Conservation (phyloP, 2,888 invertebrate genomes). For the Euplexia lucipara region DNA sequence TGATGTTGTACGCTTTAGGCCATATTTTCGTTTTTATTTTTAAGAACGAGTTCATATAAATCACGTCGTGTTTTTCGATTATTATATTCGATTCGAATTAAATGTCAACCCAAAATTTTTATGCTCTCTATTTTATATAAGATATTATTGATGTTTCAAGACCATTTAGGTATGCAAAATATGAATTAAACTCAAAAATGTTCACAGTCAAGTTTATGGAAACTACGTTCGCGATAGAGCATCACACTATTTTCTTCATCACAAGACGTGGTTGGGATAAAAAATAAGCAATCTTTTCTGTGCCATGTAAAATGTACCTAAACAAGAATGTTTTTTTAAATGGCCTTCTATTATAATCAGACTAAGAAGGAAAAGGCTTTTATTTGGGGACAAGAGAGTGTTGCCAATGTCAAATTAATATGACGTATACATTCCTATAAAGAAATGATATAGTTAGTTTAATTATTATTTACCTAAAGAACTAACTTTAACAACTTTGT, state of each 20-base stretch:
- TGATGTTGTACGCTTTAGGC: slow-evolving; percentile 54
- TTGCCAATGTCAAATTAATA: slow-evolving; percentile 57
- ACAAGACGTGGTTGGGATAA: slow-evolving; percentile 22
- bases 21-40: slow-evolving; percentile 40
- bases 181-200: slow-evolving; percentile 27
- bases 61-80: slow-evolving; percentile 26
- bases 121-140: slow-evolving; percentile 57
- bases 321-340: slow-evolving; percentile 2
- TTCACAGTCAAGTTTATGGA: slow-evolving; percentile 11
- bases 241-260: slow-evolving; percentile 21
- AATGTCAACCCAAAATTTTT: slow-evolving; percentile 52
- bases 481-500: slow-evolving; percentile 10
- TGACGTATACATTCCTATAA: slow-evolving; percentile 82
- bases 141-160: slow-evolving; percentile 26
- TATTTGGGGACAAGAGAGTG: slow-evolving; percentile 40
- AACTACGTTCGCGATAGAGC: slow-evolving; percentile 15
- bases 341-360: no score
- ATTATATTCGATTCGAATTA: slow-evolving; percentile 44
- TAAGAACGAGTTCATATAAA: slow-evolving; percentile 20
- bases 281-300: slow-evolving; percentile 47
- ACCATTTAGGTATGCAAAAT: slow-evolving; percentile 14
- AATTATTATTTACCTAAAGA: slow-evolving; percentile 56
- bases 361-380: slow-evolving; percentile 12
- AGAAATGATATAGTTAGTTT: slow-evolving; percentile 70
- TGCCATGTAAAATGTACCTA: slow-evolving; percentile 58